Evolutionary conservation across 2,888 invertebrate species (phyloP), one percentile per base, ranked within the genome.

Genomic region (Oxycera nigricornis): DNA sequence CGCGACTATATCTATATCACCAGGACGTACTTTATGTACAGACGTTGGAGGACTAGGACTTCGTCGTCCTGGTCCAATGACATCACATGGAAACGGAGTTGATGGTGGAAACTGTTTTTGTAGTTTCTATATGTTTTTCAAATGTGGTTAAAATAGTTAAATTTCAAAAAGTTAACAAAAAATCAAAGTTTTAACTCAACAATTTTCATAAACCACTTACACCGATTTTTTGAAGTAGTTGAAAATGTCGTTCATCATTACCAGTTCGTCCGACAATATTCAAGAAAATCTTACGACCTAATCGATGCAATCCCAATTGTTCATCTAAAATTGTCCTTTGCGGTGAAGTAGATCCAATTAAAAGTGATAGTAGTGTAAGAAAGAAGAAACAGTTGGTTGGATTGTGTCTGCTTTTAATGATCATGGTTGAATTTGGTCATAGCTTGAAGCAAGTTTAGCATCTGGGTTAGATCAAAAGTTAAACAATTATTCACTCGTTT

Each of bases 1-100:
- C 0, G 83, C 90, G 14, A 90, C 84, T 1, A 90, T 83, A 77
- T 90, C 89, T 31, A 90, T 88, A 80, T 90, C 90, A 3, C 90
- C 90, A 0, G 90, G 90, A 61, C 88, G 84, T 72, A 91, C 78
- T 52, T 84, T 81, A 82, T 90, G 88, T 3, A 90, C 89, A n/a
- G 86, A 87, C 0, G 78, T 83, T 0, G 90, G 90, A 2, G 85
- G 80, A 4, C 70, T 77, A 1, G 79, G 79, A 73, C 84, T 85
- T 41, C 89, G 81, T 73, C 76, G 78, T 0, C 85, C 84, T 0
- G 85, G 83, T 2, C 82, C 83, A 74, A 81, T 80, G 0, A 81
- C 78, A 80, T 85, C 84, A 74, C 85, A 85, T 75, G 84, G 82
- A 35, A 82, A 79, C 59, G 81, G 70, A 2, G 81, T 79, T n/a